phyloP scores from a whole-genome alignment of 1,140 invertebrate genomes.

The Aplysia californica region DNA sequence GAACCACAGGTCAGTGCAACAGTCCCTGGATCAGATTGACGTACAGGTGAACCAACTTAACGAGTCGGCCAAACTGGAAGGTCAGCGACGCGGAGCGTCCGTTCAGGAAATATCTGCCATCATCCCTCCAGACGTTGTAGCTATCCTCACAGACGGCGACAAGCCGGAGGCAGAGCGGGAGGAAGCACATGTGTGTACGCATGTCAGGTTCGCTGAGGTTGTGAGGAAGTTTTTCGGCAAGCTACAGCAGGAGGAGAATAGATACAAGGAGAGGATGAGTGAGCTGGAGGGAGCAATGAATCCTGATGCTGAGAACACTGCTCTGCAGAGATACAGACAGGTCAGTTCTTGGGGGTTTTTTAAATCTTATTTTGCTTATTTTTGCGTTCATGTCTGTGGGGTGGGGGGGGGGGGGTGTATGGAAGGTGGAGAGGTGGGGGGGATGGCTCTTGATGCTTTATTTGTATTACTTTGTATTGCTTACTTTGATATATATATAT shows the following conservation, averaged over 20 bases:
- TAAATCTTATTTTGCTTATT: neutral
- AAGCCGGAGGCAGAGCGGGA: conserved; percentile 52
- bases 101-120: conserved; percentile 53
- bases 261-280: conserved; percentile 55
- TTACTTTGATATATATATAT: too few species aligned
- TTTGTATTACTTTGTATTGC: too few species aligned
- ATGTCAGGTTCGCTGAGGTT: conserved; percentile 55
- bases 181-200: conserved; percentile 45
- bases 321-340: conserved; percentile 56
- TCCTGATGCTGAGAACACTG: conserved; percentile 56
- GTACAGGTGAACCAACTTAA: conserved; percentile 43
- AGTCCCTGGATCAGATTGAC: conserved; percentile 50
- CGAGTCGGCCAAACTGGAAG: conserved; percentile 54
- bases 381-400: too few species aligned
- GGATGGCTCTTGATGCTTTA: too few species aligned
- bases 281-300: conserved; percentile 60
- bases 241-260: conserved; percentile 58
- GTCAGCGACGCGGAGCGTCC: conserved; percentile 56
- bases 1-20: conserved; percentile 33
- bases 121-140: conserved; percentile 57
- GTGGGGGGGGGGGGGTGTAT: too few species aligned
- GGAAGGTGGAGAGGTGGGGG: too few species aligned
- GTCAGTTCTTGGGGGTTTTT: neutral
- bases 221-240: conserved; percentile 57
- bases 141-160: conserved; percentile 57